Conservation (phyloP, 2,113 vertebrate genomes). For the Todiramphus saurophagus region DNA sequence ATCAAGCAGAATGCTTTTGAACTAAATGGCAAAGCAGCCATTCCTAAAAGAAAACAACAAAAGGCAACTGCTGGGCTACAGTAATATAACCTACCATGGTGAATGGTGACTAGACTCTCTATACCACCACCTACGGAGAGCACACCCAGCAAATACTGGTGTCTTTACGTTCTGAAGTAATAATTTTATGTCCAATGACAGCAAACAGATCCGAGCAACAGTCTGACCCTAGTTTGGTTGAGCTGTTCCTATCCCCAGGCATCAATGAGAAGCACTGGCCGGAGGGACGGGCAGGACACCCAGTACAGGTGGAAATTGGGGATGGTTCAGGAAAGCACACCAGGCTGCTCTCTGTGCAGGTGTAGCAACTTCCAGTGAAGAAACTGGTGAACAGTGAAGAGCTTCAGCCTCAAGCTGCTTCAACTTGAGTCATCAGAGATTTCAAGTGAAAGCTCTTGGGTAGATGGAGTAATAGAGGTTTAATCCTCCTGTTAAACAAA, state of each 20-base stretch:
- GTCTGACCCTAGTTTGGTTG: neutral
- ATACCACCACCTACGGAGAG: neutral
- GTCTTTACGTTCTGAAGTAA: neutral
- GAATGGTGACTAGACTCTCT: neutral
- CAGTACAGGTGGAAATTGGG: rapidly evolving
- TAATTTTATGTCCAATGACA: neutral
- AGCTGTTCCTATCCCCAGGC: neutral
- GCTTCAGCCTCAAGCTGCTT: neutral
- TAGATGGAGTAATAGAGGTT: neutral
- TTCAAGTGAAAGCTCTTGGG: neutral
- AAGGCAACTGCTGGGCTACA: neutral
- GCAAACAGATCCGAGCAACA: neutral
- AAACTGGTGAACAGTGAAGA: neutral
- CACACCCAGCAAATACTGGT: neutral
- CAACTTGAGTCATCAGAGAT: rapidly evolving
- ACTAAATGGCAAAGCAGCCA: neutral
- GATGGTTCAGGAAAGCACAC: neutral
- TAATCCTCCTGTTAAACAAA: neutral
- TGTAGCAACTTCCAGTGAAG: neutral
- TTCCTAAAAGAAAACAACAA: neutral
- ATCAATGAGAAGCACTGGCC: neutral
- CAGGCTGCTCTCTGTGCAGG: neutral
- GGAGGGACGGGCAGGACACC: neutral
- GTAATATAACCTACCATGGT: neutral
- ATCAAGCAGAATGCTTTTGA: neutral